Base-by-base conservation (phyloP, 2,113 vertebrate species). In the Elgaria multicarinata region DNA sequence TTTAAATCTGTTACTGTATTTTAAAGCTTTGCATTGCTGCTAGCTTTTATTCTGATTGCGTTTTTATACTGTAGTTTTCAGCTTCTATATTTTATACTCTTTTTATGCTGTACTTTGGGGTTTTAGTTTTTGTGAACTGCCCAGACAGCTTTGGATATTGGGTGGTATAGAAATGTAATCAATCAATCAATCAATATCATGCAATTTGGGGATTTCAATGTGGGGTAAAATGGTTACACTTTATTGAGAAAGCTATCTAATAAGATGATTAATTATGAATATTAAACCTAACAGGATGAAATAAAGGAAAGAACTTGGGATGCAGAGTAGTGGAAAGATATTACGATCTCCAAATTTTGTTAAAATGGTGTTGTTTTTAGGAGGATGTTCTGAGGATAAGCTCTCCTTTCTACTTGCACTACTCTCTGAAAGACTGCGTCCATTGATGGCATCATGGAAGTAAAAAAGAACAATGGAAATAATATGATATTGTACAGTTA, bases 171-270 rank as follows among this genome's bases (percentile, higher is more conserved):
- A n/a, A n/a, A n/a, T n/a, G n/a, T n/a, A n/a, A n/a, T n/a, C n/a
- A n/a, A n/a, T n/a, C n/a, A n/a, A n/a, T n/a, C n/a, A n/a, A n/a
- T n/a, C n/a, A n/a, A n/a, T 75, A 98, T 97, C 98, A 98, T 98
- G 95, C 97, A 89, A 55, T n/a, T 7, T 46, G 12, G 44, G 7
- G 28, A 50, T 39, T 28, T n/a, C 28, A 28, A 1, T 71, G 18
- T 85, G 33, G 20, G 6, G 39, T 62, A 20, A 62, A 4, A 62
- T 62, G 58, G 16, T 62, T 62, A n/a, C 33, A 20, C 3, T 8
- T 7, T n/a, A 26, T 58, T 62, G 53, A 75, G 42, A 83, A 67
- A 83, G 7, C 20, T 67, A 55, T 53, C 2, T 9, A n/a, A 85
- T 44, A 79, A 84, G 44, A 14, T 67, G 46, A 69, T 10, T 69